Evolutionary conservation across 2,888 invertebrate genomes (phyloP), one percentile per base, ranked within the genome.

Genomic region (Oscheius onirici): DNA sequence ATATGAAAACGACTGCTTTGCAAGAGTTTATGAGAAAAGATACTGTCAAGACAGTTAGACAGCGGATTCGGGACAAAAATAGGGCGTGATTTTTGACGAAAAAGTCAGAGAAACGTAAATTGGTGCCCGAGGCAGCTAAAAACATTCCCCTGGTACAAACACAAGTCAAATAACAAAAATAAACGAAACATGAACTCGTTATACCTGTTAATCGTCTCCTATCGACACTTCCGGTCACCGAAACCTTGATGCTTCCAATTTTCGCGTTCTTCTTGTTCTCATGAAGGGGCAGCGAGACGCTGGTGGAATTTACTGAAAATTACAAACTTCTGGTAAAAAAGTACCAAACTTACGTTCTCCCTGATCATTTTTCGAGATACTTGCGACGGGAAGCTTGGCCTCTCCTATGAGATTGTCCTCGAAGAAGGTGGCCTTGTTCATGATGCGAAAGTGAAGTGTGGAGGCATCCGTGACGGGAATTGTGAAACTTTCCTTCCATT

Each of bases 401-500:
- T 74, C 75, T 1, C 83, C 87, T 17, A 86, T 68, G 17, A 84
- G 65, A 15, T 78, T 69, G 58, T 87, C 87, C 28, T 87, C 86
- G 66, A 87, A 86, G 6, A 87, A 69, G 46, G 85, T 86, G 6
- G 81, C 76, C 67, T 88, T 87, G 60, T 80, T 79, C 40, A 82
- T 71, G 1, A 87, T 76, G 10, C 79, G 77, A 58, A 86, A 81
- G 2, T 76, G 76, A 8, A 86, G 22, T 0, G 76, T 70, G 1
- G 85, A 82, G 0, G 75, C 61, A 8, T 86, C 86, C n/a, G 72
- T 76, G 20, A 85, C 83, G 34, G 57, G 71, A 8, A 83, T n/a
- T 20, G 75, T 71, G 66, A 86, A 68, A 13, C 74, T 57, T 57
- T 87, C 87, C 17, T 87, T 85, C 87, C 87, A 88, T 69, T 85